phyloP scores from a whole-genome alignment of 1,140 invertebrate genomes.

The Pseudomyrmex concolor region DNA sequence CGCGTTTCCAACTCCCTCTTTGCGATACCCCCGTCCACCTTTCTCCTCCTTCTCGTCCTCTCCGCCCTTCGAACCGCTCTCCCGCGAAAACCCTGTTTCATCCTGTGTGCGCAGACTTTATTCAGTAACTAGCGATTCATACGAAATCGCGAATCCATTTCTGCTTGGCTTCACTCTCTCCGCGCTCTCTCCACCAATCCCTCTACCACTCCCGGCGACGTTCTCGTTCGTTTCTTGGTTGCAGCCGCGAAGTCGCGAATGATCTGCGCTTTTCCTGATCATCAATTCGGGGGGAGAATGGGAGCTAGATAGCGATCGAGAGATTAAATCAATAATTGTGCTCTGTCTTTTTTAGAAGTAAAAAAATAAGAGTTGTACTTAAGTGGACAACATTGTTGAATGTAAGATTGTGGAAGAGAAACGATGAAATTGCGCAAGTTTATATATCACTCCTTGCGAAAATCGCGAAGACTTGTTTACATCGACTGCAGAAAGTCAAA shows the following conservation, averaged over 20 bases:
- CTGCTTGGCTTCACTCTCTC: conserved; percentile 72
- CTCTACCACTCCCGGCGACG: conserved; percentile 24
- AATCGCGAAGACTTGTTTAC: conserved; percentile 26
- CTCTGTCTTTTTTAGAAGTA: not conserved
- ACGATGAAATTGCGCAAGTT: not conserved
- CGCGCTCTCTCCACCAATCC: conserved; percentile 24
- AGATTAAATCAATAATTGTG: not conserved
- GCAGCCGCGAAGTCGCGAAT: conserved; percentile 47
- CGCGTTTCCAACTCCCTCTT: conserved; percentile 60
- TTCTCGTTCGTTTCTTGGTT: conserved; percentile 44
- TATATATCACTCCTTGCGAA: not conserved
- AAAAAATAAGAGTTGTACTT: conserved; percentile 9
- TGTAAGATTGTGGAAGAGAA: no score
- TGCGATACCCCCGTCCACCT: conserved; percentile 21
- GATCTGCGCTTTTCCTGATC: conserved; percentile 28
- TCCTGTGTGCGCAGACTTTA: conserved; percentile 72
- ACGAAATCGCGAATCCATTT: conserved; percentile 76
- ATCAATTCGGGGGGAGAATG: not conserved
- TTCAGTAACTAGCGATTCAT: conserved; percentile 81
- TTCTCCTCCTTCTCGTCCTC: conserved; percentile 27
- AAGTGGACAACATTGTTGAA: not conserved
- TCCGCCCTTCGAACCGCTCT: conserved; percentile 56
- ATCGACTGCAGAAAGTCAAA: not conserved
- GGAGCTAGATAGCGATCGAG: conserved; percentile 16
- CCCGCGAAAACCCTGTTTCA: conserved; percentile 73